phyloP scores from a whole-genome alignment of 2,113 vertebrate species.

The Dipodomys ordii region DNA sequence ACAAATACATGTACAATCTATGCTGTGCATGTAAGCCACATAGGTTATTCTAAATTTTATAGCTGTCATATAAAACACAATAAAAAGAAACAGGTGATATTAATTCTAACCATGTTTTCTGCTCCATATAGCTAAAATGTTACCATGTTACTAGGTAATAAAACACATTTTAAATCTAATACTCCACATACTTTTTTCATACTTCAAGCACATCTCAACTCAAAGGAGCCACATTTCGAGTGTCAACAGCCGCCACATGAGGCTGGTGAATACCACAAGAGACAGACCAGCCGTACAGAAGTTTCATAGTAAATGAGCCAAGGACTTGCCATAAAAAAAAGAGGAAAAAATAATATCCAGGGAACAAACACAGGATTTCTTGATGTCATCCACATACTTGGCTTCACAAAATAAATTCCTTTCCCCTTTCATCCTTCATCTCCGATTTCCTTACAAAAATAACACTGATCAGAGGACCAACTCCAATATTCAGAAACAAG shows the following conservation, averaged over 20 bases:
- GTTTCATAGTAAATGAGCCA: background rate
- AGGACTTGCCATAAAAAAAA: background rate
- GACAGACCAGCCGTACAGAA: background rate
- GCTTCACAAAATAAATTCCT: background rate
- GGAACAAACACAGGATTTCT: background rate
- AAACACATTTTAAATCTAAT: conserved; percentile 1
- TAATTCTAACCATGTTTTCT: background rate
- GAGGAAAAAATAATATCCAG: background rate
- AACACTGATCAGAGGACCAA: conserved; percentile 23
- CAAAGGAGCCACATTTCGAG: background rate
- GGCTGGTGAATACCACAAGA: background rate
- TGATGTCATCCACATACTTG: background rate
- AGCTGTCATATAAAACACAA: background rate
- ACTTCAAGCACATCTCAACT: background rate
- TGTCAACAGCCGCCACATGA: background rate
- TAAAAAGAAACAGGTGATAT: background rate
- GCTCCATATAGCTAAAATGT: background rate
- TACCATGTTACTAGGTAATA: background rate
- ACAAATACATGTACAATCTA: background rate
- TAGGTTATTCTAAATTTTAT: background rate
- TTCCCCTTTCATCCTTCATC: background rate
- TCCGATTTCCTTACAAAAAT: conserved; percentile 30
- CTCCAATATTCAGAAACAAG: conserved; percentile 47
- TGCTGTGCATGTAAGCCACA: rapidly evolving
- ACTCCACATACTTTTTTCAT: background rate